Base-by-base conservation (phyloP, 2,888 invertebrate species). In the Pristionchus exspectatus region DNA sequence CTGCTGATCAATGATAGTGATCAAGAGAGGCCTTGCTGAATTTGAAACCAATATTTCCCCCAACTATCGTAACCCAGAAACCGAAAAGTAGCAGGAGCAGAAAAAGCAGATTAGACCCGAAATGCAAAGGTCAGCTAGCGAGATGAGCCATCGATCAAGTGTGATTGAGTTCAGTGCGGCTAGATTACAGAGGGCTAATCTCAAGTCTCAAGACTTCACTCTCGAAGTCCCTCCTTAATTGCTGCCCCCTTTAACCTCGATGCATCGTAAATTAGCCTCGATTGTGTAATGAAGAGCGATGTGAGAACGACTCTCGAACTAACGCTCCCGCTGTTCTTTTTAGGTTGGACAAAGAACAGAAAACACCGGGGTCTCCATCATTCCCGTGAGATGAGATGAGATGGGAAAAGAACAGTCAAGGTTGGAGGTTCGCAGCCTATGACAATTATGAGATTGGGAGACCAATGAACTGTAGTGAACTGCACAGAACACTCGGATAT, bases 241-340 rank as follows among this genome's bases (percentile, higher is more conserved):
- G 38, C 4, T 16, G 4, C 38, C 38, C 38, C 74, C 21, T 59
- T 87, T 87, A 87, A 87, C 87, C 87, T 50, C 87, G 87, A 69
- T 87, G 87, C 87, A 87, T 87, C 44, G 50, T 44, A 66, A 87
- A 87, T 69, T 44, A 87, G 87, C 63, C 69, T 87, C 69, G 44
- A 66, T 87, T 69, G 69, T 69, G 87, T 87, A 87, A 87, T 87
- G 50, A 87, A 87, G 87, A 59, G 50, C 87, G 38, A 30, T n/a
- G 87, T 33, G 87, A 27, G 33, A 44, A 66, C 44, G 2, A 59
- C 86, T 38, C 86, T 69, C 24, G 69, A 27, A 69, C 72, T 72
- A 33, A 33, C 72, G 0, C 72, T 9, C 77, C 50, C 81, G 24
- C 81, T 81, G 24, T 30, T n/a, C 30, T 85, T 59, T 59, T 85